Percentiles rank a stretch among this genome's conserved stretches.
Conservation (phyloP, 2,797 vertebrate species). For the Peromyscus attwateri region DNA sequence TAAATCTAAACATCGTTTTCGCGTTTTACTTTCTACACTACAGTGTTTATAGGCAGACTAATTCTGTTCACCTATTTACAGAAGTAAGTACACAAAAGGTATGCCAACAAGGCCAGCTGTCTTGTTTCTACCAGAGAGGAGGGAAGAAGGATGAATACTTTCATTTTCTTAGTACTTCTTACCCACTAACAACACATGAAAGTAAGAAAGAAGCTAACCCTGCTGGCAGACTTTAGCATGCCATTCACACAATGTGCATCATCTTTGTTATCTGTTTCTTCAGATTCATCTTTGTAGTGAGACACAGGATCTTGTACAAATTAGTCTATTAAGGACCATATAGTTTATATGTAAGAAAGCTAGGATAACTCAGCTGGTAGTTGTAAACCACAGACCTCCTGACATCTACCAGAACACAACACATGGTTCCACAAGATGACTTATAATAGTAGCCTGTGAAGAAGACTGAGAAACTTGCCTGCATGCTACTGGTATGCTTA, state of each 20-base stretch:
- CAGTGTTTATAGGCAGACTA: conserved; percentile 15
- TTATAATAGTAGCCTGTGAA: background rate
- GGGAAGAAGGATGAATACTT: background rate
- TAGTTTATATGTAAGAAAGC: background rate
- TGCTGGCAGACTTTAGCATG: background rate
- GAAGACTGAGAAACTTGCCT: background rate
- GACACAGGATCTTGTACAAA: background rate
- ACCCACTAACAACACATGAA: background rate
- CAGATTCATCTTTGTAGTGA: background rate
- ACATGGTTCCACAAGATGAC: background rate
- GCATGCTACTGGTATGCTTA: background rate
- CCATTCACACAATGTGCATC: background rate
- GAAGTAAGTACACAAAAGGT: background rate
- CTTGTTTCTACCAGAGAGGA: background rate
- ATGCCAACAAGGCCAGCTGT: background rate
- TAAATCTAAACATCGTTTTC: background rate
- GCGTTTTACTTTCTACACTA: background rate
- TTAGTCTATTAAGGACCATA: background rate
- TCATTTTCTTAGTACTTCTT: background rate
- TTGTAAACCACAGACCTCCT: background rate
- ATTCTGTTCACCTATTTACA: background rate
- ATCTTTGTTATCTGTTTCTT: background rate
- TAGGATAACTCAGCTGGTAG: background rate
- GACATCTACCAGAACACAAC: too few relatives aligned
- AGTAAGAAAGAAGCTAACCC: background rate